A percentile compares a stretch with the other conserved stretches of the same genome.
These are phyloP conservation scores for Copidosoma aretas DNA, from an alignment of 2,888 invertebrate species.

Conservation along the genomic window DNA sequence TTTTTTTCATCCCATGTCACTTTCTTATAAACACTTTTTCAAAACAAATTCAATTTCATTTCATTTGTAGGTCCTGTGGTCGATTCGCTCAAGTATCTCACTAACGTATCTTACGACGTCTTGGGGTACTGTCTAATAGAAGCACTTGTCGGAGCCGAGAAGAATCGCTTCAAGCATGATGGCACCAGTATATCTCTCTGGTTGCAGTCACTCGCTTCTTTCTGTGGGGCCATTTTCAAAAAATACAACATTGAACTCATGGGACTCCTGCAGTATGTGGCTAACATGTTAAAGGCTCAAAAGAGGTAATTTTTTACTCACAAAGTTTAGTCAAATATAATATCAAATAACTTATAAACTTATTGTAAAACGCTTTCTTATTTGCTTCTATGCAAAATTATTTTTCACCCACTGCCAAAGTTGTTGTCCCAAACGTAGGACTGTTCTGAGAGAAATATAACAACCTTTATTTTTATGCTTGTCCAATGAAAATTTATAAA, in stretches of 20 bases:
- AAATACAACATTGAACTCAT: constrained; percentile 96
- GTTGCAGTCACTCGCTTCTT: constrained; percentile 93
- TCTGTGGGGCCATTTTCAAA: constrained; percentile 95
- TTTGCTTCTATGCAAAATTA: background rate
- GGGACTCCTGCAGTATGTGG: constrained; percentile 94
- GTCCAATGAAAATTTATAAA: no score
- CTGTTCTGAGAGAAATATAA: no score
- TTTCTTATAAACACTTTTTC: background rate
- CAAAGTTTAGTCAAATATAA: background rate
- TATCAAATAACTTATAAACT: background rate
- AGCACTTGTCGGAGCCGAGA: constrained; percentile 80
- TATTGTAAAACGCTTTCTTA: background rate
- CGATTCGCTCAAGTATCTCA: constrained; percentile 95
- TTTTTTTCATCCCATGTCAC: no score
- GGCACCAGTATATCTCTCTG: constrained; percentile 92
- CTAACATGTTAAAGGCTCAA: constrained; percentile 94
- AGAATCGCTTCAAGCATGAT: constrained; percentile 82
- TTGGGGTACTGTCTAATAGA: constrained; percentile 95
- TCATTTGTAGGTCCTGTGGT: constrained; percentile 77
- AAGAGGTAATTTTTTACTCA: constrained; percentile 73
- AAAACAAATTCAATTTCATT: background rate
- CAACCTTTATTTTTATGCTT: no score
- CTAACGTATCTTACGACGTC: constrained; percentile 93
- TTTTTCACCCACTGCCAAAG: background rate
- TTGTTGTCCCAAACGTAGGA: no score